These are phyloP conservation scores for Salminus brasiliensis DNA, from an alignment of 2,113 vertebrate species.

Conservation along the genomic window DNA sequence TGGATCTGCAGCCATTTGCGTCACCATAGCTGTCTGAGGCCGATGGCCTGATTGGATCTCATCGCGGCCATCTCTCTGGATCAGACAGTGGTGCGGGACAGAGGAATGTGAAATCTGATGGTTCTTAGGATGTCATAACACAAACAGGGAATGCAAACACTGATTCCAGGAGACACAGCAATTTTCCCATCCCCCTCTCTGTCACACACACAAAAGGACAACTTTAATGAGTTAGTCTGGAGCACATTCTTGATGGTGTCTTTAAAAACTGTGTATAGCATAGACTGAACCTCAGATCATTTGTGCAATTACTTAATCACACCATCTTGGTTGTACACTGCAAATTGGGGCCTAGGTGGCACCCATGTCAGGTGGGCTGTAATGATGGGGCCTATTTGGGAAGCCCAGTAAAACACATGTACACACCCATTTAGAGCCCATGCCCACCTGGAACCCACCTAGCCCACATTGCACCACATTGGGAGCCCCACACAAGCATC, in stretches of 20 bases:
- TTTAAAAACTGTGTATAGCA: background rate
- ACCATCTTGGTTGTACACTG: no score
- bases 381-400: no score
- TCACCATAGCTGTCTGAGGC: constrained; percentile 5
- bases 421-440: no score
- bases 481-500: no score
- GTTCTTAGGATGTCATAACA: constrained; percentile 36
- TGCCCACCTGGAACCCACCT: no score
- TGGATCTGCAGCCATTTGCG: background rate
- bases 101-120: constrained; percentile 52
- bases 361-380: no score
- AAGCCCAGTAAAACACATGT: no score
- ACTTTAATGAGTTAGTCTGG: constrained; percentile 7
- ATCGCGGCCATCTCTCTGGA: constrained; percentile 35
- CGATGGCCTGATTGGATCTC: constrained; percentile 36
- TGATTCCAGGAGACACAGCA: constrained; percentile 29
- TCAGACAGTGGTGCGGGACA: constrained; percentile 17
- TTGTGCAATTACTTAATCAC: no score
- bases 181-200: background rate
- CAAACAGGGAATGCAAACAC: constrained; percentile 43
- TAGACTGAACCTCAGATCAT: no score
- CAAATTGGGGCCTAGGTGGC: no score
- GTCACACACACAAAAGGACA: constrained; percentile 23
- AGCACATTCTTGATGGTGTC: constrained; percentile 15
- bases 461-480: no score